Conservation (phyloP, 1,140 invertebrate species). For the Steinernema khuongi region DNA sequence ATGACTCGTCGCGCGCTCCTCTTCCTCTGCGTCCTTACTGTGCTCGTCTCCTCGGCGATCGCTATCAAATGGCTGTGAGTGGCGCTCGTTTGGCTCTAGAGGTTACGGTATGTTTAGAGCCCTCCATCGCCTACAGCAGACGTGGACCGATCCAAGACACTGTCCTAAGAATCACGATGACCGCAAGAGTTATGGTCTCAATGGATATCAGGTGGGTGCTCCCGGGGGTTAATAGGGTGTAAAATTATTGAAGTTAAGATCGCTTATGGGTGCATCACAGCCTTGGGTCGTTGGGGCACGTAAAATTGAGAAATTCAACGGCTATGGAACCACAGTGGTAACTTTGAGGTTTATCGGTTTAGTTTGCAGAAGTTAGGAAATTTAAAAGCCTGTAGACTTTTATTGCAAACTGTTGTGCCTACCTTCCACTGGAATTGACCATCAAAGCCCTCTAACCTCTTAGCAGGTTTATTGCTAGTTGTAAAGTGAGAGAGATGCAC, state of each 20-base stretch:
- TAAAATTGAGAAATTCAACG: too few species aligned
- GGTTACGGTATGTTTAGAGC: slow-evolving; percentile 28
- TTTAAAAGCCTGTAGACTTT: too few species aligned
- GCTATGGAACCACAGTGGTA: not conserved
- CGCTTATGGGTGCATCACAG: too few species aligned
- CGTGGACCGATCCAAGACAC: slow-evolving; percentile 37
- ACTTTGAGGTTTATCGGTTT: not conserved
- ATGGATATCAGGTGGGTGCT: slow-evolving; percentile 22
- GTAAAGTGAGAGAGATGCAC: too few species aligned
- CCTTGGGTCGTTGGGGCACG: too few species aligned
- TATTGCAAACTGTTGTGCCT: too few species aligned
- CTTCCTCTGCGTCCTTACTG: slow-evolving; percentile 20
- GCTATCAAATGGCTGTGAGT: slow-evolving; percentile 47
- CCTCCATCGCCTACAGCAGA: slow-evolving; percentile 32
- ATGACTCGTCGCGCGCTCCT: not conserved
- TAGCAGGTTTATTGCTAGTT: too few species aligned
- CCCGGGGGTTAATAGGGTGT: not conserved
- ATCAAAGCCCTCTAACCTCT: too few species aligned
- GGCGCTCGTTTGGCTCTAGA: not conserved
- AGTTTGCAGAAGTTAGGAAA: not conserved
- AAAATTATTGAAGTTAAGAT: too few species aligned
- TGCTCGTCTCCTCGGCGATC: slow-evolving; percentile 11
- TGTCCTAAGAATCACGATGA: slow-evolving; percentile 38
- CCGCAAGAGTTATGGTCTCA: slow-evolving; percentile 35
- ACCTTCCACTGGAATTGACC: too few species aligned